Conservation (phyloP, 2,888 invertebrate genomes). For the Nymphalis polychloros region DNA sequence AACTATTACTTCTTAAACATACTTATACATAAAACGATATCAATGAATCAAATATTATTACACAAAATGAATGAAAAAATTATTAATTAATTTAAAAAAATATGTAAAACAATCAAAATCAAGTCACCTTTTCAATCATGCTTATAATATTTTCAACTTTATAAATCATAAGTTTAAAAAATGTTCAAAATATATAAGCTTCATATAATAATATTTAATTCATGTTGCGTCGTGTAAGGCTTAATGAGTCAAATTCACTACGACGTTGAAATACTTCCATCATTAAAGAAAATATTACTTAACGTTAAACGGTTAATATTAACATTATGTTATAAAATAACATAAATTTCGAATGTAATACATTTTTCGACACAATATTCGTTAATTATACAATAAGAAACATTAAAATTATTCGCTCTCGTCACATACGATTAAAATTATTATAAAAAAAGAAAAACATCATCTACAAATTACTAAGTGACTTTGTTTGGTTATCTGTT, state of each 20-base stretch:
- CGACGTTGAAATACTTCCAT: no score
- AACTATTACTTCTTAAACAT: slow-evolving; percentile 1
- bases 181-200: no score
- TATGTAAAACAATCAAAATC: background rate
- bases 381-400: no score
- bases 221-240: background rate
- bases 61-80: background rate
- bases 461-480: no score
- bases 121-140: no score
- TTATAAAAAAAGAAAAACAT: no score
- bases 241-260: background rate
- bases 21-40: slow-evolving; percentile 3
- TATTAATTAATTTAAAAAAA: background rate
- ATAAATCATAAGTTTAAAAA: background rate
- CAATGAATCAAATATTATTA: background rate
- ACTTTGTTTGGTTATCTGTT: no score
- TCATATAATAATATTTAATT: background rate
- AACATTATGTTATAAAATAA: background rate
- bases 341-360: no score
- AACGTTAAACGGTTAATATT: background rate
- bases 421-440: no score
- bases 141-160: background rate
- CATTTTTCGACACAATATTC: no score
- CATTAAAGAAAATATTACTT: no score
- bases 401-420: no score